Percentiles rank a stretch among this genome's conserved stretches.
Conservation (phyloP, 2,888 invertebrate genomes). For the Melinaea marsaeus region DNA sequence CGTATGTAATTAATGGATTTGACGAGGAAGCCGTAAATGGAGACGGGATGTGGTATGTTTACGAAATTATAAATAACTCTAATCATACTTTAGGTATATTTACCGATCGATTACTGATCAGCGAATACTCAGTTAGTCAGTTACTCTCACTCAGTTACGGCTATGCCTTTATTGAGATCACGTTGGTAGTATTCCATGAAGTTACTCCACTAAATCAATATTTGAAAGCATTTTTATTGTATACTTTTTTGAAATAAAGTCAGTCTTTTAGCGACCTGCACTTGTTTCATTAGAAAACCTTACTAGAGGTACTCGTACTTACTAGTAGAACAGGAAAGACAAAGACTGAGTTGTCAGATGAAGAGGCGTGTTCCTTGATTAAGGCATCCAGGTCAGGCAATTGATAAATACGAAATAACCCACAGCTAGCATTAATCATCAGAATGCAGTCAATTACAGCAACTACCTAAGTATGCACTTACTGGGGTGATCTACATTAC, state of each 20-base stretch:
- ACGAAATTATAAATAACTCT: conserved; percentile 29
- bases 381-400: conserved; percentile 31
- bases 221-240: no score
- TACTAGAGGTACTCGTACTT: no score
- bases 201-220: background rate
- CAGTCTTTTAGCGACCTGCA: no score
- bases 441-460: conserved; percentile 1
- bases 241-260: no score
- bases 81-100: background rate
- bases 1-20: conserved; percentile 38
- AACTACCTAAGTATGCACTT: background rate
- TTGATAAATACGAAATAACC: conserved; percentile 29
- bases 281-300: no score
- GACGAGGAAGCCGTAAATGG: conserved; percentile 42
- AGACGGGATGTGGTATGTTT: conserved; percentile 37
- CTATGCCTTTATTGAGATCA: background rate
- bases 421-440: conserved; percentile 22
- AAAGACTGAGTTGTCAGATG: background rate
- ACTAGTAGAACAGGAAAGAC: background rate
- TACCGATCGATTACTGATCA: background rate
- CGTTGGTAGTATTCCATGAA: background rate
- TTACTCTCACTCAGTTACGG: background rate
- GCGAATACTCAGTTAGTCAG: background rate
- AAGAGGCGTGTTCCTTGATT: conserved; percentile 30
- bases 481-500: background rate